A percentile compares a stretch with the other conserved stretches of the same genome.
Evolutionary conservation across 2,888 invertebrate genomes (phyloP).

Genomic region (Melipona bicolor): DNA sequence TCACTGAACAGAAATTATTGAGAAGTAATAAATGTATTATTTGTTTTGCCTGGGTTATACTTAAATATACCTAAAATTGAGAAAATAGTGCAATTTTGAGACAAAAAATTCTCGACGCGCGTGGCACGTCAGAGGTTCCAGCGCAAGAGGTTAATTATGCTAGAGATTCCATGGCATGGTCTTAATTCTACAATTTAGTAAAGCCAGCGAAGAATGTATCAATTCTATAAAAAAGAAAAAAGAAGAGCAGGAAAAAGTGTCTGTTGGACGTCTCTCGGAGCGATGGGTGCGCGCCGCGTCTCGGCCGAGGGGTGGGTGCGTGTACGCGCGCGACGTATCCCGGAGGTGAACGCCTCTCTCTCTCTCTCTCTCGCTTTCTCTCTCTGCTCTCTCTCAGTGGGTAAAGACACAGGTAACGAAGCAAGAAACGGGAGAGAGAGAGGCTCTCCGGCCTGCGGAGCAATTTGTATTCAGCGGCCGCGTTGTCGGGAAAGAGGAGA

Average conservation of each 20-base stretch:
- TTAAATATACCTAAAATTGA: no score
- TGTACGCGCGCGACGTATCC: slow-evolving; percentile 63
- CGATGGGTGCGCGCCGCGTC: slow-evolving; percentile 18
- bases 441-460: slow-evolving; percentile 62
- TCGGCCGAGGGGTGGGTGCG: slow-evolving; percentile 47
- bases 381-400: slow-evolving; percentile 46
- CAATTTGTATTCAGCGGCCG: slow-evolving; percentile 82
- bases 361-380: slow-evolving; percentile 12
- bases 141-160: no score
- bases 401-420: slow-evolving; percentile 38
- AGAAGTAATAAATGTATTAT: no score
- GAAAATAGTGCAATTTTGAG: no score
- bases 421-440: not conserved
- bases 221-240: not conserved
- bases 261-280: slow-evolving; percentile 20
- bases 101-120: no score
- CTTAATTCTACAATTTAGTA: not conserved
- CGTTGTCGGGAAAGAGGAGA: slow-evolving; percentile 81
- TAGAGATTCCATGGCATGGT: no score
- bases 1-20: no score
- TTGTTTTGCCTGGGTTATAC: no score
- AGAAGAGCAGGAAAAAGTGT: slow-evolving; percentile 17
- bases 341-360: slow-evolving; percentile 61
- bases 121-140: no score
- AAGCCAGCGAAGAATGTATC: not conserved